phyloP scores from a whole-genome alignment of 2,113 vertebrate species.

The Columba livia region DNA sequence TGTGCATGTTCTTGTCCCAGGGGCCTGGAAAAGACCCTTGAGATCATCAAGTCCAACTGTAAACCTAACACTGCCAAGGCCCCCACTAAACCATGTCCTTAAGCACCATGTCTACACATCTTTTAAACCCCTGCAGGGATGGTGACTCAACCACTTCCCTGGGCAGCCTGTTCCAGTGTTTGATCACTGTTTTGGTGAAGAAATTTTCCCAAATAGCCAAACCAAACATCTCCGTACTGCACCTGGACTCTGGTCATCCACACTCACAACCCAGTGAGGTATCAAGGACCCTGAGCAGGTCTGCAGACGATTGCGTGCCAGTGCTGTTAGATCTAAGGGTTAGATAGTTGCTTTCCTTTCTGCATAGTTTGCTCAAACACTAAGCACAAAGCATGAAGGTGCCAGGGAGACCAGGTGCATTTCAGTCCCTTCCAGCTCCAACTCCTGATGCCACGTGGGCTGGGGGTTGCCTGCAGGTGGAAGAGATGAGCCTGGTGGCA shows the following conservation, averaged over 20 bases:
- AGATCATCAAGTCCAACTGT: accelerated
- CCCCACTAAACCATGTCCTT: too few species aligned
- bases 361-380: background rate
- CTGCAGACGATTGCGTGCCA: background rate
- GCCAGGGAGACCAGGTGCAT: background rate
- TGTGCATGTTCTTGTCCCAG: background rate
- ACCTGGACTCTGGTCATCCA: background rate
- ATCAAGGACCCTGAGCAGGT: background rate
- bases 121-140: too few species aligned
- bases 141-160: too few species aligned
- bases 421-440: background rate
- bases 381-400: background rate
- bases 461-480: background rate
- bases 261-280: background rate
- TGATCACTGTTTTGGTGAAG: too few species aligned
- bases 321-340: background rate
- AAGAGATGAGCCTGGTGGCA: background rate
- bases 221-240: background rate
- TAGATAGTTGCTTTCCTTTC: background rate
- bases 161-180: too few species aligned
- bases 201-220: background rate
- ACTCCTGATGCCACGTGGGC: background rate
- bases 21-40: background rate
- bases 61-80: background rate
- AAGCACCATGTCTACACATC: too few species aligned